These are phyloP conservation scores for Chloroclystis v-ata DNA, from an alignment of 2,888 invertebrate species.

Conservation along the genomic window DNA sequence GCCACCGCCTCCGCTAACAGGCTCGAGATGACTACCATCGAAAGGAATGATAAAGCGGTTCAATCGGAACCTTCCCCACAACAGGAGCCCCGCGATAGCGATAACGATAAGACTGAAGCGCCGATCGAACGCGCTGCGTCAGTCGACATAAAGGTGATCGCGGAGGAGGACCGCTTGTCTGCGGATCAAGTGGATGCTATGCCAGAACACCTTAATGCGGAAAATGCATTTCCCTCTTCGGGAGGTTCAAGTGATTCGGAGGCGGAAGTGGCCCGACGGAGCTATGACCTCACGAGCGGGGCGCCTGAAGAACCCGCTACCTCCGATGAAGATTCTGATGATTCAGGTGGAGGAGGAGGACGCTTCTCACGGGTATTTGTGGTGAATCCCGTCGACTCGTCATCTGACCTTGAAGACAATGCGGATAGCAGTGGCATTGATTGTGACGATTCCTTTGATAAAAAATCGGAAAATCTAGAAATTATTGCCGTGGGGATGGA, in stretches of 20 bases:
- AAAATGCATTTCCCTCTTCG: conserved; percentile 78
- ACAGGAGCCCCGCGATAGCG: conserved; percentile 56
- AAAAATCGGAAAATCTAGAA: conserved; percentile 67
- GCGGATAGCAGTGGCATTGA: conserved; percentile 79
- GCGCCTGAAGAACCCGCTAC: conserved; percentile 71
- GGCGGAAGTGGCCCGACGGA: conserved; percentile 59
- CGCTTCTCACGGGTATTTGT: conserved; percentile 83
- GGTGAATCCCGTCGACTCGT: conserved; percentile 81
- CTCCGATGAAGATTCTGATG: conserved; percentile 70
- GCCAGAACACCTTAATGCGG: conserved; percentile 68
- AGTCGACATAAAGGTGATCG: conserved; percentile 66
- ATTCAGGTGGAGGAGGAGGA: conserved; percentile 77
- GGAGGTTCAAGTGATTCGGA: conserved; percentile 68
- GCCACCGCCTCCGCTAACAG: conserved; percentile 61
- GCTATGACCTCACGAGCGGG: conserved; percentile 67
- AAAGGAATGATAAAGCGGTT: conserved; percentile 66
- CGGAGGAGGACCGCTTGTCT: conserved; percentile 57
- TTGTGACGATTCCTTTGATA: conserved; percentile 81
- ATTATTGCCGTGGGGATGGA: conserved; percentile 52
- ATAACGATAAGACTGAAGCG: conserved; percentile 65
- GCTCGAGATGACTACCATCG: conserved; percentile 63
- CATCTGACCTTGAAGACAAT: conserved; percentile 79
- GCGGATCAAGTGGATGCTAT: conserved; percentile 54
- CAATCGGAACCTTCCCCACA: conserved; percentile 62
- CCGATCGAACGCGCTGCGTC: conserved; percentile 54